A percentile compares a stretch with the other conserved stretches of the same genome.
Conservation (phyloP, 2,888 invertebrate genomes). For the Micropterix aruncella region DNA sequence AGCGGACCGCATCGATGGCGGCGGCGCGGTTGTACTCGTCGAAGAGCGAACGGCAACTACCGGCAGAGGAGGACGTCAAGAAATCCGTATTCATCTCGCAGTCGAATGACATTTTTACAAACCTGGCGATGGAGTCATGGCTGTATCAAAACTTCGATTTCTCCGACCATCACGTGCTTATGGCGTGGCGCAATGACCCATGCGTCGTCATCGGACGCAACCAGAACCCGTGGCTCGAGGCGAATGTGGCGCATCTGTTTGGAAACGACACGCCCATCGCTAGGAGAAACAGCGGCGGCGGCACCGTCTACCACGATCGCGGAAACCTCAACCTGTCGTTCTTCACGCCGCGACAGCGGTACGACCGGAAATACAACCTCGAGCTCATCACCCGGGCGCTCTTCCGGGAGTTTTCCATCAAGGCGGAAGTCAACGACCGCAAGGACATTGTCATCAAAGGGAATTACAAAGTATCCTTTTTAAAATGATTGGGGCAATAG, state of each 20-base stretch:
- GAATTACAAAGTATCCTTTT: constrained; percentile 56
- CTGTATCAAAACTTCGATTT: constrained; percentile 81
- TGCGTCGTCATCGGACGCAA: constrained; percentile 93
- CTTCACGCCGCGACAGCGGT: constrained; percentile 69
- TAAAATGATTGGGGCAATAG: background rate
- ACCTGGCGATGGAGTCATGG: constrained; percentile 95
- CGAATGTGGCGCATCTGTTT: constrained; percentile 55
- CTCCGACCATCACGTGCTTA: constrained; percentile 65
- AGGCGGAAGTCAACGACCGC: constrained; percentile 61
- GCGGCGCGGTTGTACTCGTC: constrained; percentile 18
- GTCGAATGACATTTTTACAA: constrained; percentile 80
- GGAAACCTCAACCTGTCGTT: constrained; percentile 91
- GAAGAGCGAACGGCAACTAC: constrained; percentile 20
- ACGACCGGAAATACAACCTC: constrained; percentile 79
- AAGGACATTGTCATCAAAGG: constrained; percentile 78
- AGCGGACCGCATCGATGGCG: constrained; percentile 23
- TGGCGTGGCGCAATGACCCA: constrained; percentile 89
- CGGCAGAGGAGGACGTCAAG: constrained; percentile 41
- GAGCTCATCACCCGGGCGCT: constrained; percentile 74
- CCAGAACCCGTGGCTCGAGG: constrained; percentile 94
- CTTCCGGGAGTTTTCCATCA: constrained; percentile 66
- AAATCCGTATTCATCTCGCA: constrained; percentile 88
- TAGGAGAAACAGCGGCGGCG: constrained; percentile 89
- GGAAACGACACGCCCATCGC: constrained; percentile 62
- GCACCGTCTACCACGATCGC: constrained; percentile 90